Percentiles rank a stretch among this genome's conserved stretches.
phyloP scores from a whole-genome alignment of 2,888 invertebrate species.

The Lingula anatina region DNA sequence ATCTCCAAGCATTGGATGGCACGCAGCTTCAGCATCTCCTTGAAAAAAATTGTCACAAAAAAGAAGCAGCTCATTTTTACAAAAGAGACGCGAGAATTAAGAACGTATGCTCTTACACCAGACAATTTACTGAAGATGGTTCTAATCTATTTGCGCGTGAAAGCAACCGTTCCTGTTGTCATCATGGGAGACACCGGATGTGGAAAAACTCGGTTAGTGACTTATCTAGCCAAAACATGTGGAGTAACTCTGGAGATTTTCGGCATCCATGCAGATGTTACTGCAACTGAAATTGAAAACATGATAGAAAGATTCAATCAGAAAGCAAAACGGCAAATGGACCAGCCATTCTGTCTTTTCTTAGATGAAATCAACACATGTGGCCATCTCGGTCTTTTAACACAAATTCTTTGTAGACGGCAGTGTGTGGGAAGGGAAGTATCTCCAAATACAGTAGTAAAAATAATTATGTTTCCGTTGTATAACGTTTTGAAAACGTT shows the following conservation, averaged over 20 bases:
- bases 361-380: slow-evolving; percentile 11
- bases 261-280: slow-evolving; percentile 5
- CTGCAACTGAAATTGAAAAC: background rate
- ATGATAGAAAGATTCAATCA: background rate
- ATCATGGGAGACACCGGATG: slow-evolving; percentile 12
- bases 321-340: background rate
- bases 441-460: no score
- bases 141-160: slow-evolving; percentile 2
- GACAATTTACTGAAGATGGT: slow-evolving; percentile 9
- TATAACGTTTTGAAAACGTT: no score
- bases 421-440: background rate
- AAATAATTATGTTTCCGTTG: no score
- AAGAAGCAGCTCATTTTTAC: background rate
- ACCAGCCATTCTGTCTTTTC: slow-evolving; percentile 5
- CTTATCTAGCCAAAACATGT: slow-evolving; percentile 3
- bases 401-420: slow-evolving; percentile 3
- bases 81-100: no score
- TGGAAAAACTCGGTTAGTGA: slow-evolving; percentile 9
- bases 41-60: slow-evolving; percentile 1
- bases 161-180: slow-evolving; percentile 5
- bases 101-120: no score
- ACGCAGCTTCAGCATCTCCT: slow-evolving; percentile 3
- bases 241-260: background rate
- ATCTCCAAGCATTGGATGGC: background rate
- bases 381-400: slow-evolving; percentile 7